Percentiles rank a stretch among this genome's conserved stretches.
Conservation (phyloP, 2,888 invertebrate species). For the Eupithecia inturbata region DNA sequence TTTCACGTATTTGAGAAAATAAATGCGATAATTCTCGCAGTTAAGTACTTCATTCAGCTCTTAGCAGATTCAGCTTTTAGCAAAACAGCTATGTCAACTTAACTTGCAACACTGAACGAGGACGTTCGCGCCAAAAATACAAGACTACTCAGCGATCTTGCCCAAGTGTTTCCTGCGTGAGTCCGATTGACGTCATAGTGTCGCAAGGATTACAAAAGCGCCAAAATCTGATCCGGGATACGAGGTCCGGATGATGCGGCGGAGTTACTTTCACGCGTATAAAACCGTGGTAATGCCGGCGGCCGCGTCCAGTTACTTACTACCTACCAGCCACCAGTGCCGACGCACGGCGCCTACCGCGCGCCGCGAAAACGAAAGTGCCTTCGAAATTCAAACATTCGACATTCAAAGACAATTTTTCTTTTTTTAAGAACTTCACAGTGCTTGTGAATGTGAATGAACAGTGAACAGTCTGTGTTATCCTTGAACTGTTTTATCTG, state of each 20-base stretch:
- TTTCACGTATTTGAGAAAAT: not conserved
- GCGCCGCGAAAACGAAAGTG: conserved; percentile 79
- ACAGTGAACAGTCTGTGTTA: conserved; percentile 81
- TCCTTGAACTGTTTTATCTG: conserved; percentile 70
- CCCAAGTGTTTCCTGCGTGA: conserved; percentile 29
- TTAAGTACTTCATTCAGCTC: not conserved
- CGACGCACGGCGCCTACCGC: conserved; percentile 59
- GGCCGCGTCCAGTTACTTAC: conserved; percentile 76
- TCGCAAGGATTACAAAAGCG: conserved; percentile 78
- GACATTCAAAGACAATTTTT: conserved; percentile 13
- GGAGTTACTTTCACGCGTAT: conserved; percentile 79
- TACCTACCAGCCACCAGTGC: conserved; percentile 51
- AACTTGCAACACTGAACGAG: not conserved
- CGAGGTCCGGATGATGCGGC: conserved; percentile 57
- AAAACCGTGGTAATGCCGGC: conserved; percentile 68
- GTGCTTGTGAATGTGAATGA: conserved; percentile 64
- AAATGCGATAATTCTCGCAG: not conserved
- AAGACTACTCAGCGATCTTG: conserved; percentile 23
- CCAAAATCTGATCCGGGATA: conserved; percentile 75
- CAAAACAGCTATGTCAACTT: not conserved
- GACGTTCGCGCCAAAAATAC: conserved; percentile 21
- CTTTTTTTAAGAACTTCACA: conserved; percentile 1
- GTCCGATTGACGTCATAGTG: conserved; percentile 58
- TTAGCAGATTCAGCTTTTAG: not conserved
- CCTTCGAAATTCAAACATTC: conserved; percentile 27